phyloP scores from a whole-genome alignment of 2,888 invertebrate genomes.

The Panzeria rudis region DNA sequence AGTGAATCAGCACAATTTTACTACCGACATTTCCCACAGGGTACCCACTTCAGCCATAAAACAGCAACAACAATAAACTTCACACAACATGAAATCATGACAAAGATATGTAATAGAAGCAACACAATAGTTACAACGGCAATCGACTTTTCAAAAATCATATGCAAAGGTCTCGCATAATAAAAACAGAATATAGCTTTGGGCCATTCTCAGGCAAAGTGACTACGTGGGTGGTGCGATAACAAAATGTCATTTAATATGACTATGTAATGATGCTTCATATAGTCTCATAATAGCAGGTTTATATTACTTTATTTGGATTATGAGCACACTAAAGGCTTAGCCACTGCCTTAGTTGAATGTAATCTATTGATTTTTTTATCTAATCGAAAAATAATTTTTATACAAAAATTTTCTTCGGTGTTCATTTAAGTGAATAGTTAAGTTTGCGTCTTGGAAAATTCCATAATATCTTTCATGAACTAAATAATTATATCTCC shows the following conservation, averaged over 20 bases:
- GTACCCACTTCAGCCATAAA: neutral
- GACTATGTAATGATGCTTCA: no score
- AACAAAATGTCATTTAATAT: no score
- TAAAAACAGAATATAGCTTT: neutral
- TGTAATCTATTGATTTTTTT: no score
- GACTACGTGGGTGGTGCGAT: neutral
- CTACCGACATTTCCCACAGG: no score
- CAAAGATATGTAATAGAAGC: slow-evolving; percentile 23
- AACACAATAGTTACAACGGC: slow-evolving; percentile 38
- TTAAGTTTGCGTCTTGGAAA: neutral
- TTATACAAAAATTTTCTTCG: no score
- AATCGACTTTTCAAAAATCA: slow-evolving; percentile 23
- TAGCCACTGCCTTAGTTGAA: no score
- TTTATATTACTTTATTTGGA: no score
- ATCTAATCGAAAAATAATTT: no score
- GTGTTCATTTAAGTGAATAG: no score
- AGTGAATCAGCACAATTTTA: no score
- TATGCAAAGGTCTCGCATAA: neutral
- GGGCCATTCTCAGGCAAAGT: neutral
- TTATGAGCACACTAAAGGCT: no score
- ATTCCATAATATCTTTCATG: neutral
- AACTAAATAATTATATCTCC: neutral
- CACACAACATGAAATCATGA: slow-evolving; percentile 51
- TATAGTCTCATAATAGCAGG: no score
- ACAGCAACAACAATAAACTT: slow-evolving; percentile 9